Conservation (phyloP, 2,797 vertebrate genomes). For the Hydrolagus colliei region DNA sequence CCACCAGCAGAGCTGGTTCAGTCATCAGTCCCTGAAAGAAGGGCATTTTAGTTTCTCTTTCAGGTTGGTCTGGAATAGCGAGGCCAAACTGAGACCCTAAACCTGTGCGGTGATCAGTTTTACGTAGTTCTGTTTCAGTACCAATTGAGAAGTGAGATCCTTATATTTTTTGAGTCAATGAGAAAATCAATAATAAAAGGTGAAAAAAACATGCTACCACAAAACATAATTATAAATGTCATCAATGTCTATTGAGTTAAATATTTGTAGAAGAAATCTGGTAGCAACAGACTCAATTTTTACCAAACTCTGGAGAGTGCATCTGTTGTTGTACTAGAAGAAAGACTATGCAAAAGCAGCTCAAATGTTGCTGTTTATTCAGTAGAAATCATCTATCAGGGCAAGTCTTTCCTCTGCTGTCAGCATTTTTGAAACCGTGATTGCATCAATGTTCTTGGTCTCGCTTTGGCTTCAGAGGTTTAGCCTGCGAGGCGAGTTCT, state of each 20-base stretch:
- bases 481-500: too few species aligned
- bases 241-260: not conserved
- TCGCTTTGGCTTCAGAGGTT: not conserved
- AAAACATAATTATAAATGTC: not conserved
- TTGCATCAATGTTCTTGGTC: not conserved
- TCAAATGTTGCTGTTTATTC: not conserved
- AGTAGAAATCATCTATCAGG: not conserved
- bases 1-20: too few species aligned
- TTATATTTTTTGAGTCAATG: too few species aligned
- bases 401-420: not conserved
- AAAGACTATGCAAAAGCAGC: not conserved
- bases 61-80: too few species aligned
- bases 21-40: too few species aligned
- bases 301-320: not conserved
- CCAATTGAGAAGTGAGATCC: too few species aligned
- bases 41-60: too few species aligned
- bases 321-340: not conserved
- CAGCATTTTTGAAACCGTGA: not conserved
- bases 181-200: too few species aligned
- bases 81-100: too few species aligned
- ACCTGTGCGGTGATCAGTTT: too few species aligned
- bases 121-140: too few species aligned
- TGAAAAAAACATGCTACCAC: not conserved
- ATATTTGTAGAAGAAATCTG: not conserved
- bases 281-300: not conserved